phyloP scores from a whole-genome alignment of 2,888 invertebrate species.

The Lepetodrilus schrolli region DNA sequence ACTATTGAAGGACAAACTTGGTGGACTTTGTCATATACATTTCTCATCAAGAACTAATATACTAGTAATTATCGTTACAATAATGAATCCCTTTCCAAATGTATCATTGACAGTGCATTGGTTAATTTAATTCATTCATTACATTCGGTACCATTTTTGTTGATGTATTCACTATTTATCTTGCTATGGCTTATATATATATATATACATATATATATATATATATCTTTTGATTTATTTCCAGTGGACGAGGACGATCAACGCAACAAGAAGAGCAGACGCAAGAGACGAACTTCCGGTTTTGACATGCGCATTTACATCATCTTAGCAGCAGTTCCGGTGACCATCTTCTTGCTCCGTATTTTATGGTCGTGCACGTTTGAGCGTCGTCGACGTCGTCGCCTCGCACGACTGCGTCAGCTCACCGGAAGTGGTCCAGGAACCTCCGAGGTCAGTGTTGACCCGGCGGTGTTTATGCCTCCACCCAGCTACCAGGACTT shows the following conservation, averaged over 20 bases:
- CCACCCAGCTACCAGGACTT: constrained; percentile 16
- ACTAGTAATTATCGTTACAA: too few species aligned
- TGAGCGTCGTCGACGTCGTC: constrained; percentile 29
- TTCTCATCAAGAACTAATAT: too few species aligned
- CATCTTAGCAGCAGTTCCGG: constrained; percentile 40
- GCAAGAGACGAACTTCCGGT: constrained; percentile 22
- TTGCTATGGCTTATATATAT: too few species aligned
- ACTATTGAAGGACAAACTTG: too few species aligned
- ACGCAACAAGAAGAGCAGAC: neutral
- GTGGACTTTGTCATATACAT: too few species aligned
- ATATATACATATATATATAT: too few species aligned
- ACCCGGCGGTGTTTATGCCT: neutral
- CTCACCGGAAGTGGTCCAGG: neutral
- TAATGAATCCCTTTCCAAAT: too few species aligned
- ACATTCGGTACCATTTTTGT: neutral
- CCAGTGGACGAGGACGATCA: neutral
- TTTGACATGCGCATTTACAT: constrained; percentile 46
- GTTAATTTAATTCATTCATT: too few species aligned
- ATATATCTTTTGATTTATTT: too few species aligned
- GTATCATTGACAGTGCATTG: too few species aligned
- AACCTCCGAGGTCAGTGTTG: neutral
- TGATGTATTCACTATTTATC: neutral
- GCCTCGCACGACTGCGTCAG: neutral
- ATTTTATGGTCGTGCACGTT: constrained; percentile 41
- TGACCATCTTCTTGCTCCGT: constrained; percentile 38